Conservation (phyloP, 92 coral and sea anemone species). For the Zoanthus sansibaricus region DNA sequence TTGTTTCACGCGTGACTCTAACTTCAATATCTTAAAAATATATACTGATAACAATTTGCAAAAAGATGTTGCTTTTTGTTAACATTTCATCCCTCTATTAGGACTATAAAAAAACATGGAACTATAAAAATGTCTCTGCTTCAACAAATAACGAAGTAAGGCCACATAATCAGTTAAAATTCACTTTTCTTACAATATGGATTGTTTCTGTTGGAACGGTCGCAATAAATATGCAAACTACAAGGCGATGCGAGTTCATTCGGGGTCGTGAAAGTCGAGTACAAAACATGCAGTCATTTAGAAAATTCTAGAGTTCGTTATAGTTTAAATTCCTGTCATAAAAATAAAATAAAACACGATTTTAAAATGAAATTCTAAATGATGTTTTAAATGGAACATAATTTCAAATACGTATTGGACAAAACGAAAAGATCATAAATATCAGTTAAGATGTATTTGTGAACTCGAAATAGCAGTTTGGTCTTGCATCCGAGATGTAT, state of each 20-base stretch:
- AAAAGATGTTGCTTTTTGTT: neutral
- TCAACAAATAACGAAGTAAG: neutral
- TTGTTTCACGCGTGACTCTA: constrained; percentile 1
- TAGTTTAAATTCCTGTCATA: neutral
- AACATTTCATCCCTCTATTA: neutral
- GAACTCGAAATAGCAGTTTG: constrained; percentile 10
- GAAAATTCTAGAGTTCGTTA: constrained; percentile 15
- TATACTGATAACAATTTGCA: neutral
- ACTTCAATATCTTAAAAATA: neutral
- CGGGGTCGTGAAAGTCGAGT: neutral
- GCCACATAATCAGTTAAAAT: neutral
- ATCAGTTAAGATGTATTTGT: neutral
- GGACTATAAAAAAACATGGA: neutral
- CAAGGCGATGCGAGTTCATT: neutral
- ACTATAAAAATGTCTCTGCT: neutral
- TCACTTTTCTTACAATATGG: neutral
- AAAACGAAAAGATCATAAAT: neutral
- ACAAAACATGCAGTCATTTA: neutral
- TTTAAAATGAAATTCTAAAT: neutral
- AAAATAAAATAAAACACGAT: neutral
- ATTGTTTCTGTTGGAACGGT: neutral
- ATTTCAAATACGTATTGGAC: constrained; percentile 30
- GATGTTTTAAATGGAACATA: neutral
- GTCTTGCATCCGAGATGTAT: neutral
- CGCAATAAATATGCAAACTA: neutral